phyloP scores from a whole-genome alignment of 2,797 vertebrate genomes.

The Psittacula echo region DNA sequence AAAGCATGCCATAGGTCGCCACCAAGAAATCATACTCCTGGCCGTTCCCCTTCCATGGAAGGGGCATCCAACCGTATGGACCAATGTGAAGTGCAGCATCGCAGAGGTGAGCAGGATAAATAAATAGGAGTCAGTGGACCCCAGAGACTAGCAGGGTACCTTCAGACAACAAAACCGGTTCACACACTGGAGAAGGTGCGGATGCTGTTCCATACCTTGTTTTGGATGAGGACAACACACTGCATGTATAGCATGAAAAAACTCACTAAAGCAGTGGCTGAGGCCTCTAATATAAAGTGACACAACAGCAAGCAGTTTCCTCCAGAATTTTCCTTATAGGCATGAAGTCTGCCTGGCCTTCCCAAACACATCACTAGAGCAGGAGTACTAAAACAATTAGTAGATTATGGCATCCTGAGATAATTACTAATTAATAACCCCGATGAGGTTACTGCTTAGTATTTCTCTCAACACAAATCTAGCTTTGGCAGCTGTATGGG shows the following conservation, averaged over 20 bases:
- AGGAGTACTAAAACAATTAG: background rate
- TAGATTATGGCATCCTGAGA: background rate
- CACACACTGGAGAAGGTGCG: background rate
- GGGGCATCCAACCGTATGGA: background rate
- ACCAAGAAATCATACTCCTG: background rate
- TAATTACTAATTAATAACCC: constrained; percentile 39
- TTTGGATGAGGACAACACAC: background rate
- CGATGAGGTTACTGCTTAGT: background rate
- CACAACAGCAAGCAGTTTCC: background rate
- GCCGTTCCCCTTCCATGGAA: background rate
- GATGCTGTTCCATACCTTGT: background rate
- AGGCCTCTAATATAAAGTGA: background rate
- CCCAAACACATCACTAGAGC: background rate
- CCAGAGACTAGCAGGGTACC: background rate
- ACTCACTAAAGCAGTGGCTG: background rate
- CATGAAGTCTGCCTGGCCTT: background rate
- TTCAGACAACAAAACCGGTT: background rate
- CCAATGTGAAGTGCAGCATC: background rate
- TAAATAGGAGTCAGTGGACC: background rate
- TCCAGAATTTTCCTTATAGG: background rate
- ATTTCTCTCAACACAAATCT: background rate
- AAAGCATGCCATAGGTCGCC: rapidly evolving
- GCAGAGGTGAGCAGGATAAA: background rate
- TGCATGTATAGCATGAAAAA: background rate
- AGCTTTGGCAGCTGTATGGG: background rate